phyloP scores from a whole-genome alignment of 2,113 vertebrate species.

The Ptilorrhoa leucosticta region DNA sequence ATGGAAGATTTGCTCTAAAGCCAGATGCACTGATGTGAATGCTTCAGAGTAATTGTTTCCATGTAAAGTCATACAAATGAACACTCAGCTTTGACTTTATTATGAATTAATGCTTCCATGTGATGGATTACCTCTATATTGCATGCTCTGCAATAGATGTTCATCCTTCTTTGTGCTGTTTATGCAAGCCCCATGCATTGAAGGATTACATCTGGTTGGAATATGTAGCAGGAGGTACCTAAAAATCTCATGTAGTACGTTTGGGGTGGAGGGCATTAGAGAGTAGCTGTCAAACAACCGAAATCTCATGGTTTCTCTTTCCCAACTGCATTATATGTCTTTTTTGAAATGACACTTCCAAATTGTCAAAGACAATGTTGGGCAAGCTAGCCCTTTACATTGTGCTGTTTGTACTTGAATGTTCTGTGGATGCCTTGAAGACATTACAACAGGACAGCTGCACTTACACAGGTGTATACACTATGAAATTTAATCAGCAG shows the following conservation, averaged over 20 bases:
- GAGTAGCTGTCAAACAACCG: background rate
- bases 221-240: background rate
- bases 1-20: background rate
- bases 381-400: background rate
- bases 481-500: background rate
- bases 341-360: background rate
- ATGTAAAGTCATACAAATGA: background rate
- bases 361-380: background rate
- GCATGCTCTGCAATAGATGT: background rate
- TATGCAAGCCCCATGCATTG: accelerated
- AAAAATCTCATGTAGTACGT: background rate
- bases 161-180: background rate
- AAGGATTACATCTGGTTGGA: background rate
- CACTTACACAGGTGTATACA: background rate
- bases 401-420: background rate
- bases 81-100: background rate
- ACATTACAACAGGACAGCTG: background rate
- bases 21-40: background rate
- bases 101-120: background rate
- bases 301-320: background rate
- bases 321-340: background rate
- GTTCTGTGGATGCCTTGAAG: background rate
- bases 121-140: background rate
- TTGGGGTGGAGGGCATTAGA: background rate
- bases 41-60: background rate